Evolutionary conservation across 2,797 vertebrate species (phyloP), one percentile per base, ranked within the genome.

Genomic region (Toxotes lorentzi): DNA sequence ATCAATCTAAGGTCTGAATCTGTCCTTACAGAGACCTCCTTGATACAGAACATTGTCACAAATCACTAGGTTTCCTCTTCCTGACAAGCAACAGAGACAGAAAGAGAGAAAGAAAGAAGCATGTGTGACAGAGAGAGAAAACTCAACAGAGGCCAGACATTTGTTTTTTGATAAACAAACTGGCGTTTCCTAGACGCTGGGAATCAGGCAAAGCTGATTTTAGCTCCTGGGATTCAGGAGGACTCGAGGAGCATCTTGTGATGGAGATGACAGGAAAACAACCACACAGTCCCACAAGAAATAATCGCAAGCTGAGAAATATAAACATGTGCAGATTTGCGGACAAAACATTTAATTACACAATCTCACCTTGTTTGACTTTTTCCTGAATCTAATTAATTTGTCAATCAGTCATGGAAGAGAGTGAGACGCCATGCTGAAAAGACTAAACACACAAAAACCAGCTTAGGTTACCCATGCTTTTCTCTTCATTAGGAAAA

Each of bases 81-180:
- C 45, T 32, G 13, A 72, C 0, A 13, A 71, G 24, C 35, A 43
- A 23, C 1, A 50, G 43, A 38, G 50, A 27, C 7, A 53, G 57
- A 70, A 45, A 30, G n/a, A 57, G 19, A 51, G 59, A 71, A 16
- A 70, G 47, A 81, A 64, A 62, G 30, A 82, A 30, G 34, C 2
- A n/a, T 47, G 60, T 79, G 80, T 72, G 82, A 48, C 68, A 35
- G 43, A 67, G 47, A 43, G 73, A 56, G 12, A n/a, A 45, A 60
- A 71, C 63, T 73, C 34, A 8, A 72, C 73, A 72, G 67, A 58
- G 62, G 74, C 45, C 38, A 14, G 67, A 82, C 43, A 73, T 85
- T 92, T 92, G 92, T 90, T 90, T 89, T 82, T 82, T 82, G 73
- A 90, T 79, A 88, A 90, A 91, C 86, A 88, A 82, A 64, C 71